Conservation (phyloP, 2,113 vertebrate species). For the Trematomus loennbergii region DNA sequence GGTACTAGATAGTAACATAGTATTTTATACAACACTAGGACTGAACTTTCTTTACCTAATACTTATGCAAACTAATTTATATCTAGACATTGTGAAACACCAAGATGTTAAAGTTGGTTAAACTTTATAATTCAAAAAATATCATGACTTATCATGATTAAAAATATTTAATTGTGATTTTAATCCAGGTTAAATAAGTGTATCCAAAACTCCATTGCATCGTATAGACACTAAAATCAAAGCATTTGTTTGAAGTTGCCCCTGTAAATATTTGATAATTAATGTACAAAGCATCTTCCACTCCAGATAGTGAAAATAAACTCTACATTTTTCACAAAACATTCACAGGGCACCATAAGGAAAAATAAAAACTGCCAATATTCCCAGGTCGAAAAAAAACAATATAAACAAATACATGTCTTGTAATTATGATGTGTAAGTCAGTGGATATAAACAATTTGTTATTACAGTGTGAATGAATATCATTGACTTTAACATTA, state of each 20-base stretch:
- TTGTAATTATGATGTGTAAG: neutral
- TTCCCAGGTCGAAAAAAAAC: neutral
- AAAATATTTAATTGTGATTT: neutral
- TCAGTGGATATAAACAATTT: neutral
- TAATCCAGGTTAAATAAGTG: neutral
- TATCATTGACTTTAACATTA: neutral
- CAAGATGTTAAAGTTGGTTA: neutral
- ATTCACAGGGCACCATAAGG: no score
- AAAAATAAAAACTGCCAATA: no score
- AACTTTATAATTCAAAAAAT: neutral
- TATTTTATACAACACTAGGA: slow-evolving; percentile 7
- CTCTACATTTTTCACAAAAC: no score
- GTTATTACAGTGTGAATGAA: neutral
- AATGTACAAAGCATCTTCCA: no score
- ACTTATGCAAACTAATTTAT: neutral
- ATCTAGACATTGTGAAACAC: neutral
- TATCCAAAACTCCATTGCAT: no score
- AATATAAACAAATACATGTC: neutral
- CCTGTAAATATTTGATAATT: no score
- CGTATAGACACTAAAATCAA: no score
- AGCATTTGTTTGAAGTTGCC: no score
- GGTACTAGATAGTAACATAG: slow-evolving; percentile 1
- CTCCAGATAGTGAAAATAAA: no score
- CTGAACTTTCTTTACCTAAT: neutral
- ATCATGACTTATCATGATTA: neutral